Base-by-base conservation (phyloP, 2,888 invertebrate species). In the Leucozona laternaria region DNA sequence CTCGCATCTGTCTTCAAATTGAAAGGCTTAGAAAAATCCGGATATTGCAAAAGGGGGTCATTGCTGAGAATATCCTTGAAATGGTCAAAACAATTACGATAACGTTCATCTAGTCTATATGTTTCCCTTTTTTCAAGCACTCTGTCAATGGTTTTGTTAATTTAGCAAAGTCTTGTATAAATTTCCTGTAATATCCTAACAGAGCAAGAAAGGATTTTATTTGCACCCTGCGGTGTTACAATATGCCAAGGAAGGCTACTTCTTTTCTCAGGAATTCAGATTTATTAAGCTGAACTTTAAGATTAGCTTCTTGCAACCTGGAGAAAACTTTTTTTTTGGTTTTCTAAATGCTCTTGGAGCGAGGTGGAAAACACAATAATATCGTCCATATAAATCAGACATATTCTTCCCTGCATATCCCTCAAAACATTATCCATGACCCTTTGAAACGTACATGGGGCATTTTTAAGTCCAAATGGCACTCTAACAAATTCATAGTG, bases 1-100 rank as follows among this genome's bases (percentile, higher is more conserved):
- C 88, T 88, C 0, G 90, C 90, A 75, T 91, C 90, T 5, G 90
- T 90, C 2, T 90, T 90, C 37, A 83, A 15, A 28, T 79, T 79
- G n/a, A 86, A 88, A 7, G 55, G 28, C 4, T 57, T 57, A 4
- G 31, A 17, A 57, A 57, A 57, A 4, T 57, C 31, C 2, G 88
- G 78, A 37, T 81, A 68, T 7, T 58, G 68, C 45, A 34, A 11
- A 34, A 34, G 34, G 3, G 34, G 34, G 11, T 34, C 34, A 34
- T 34, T 34, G 10, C 34, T 50, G 1, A 73, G 31, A n/a, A 48
- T 34, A 8, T 72, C 48, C n/a, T 72, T 48, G 31, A 48, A 72
- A 48, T 60, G 72, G 1, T 72, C 72, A 28, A n/a, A 31, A 31
- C 37, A 31, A 57, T 57, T 31, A 34, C 34, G 11, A 34, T 34